Conservation (phyloP, 1,140 invertebrate genomes). For the Drosophila takahashii region DNA sequence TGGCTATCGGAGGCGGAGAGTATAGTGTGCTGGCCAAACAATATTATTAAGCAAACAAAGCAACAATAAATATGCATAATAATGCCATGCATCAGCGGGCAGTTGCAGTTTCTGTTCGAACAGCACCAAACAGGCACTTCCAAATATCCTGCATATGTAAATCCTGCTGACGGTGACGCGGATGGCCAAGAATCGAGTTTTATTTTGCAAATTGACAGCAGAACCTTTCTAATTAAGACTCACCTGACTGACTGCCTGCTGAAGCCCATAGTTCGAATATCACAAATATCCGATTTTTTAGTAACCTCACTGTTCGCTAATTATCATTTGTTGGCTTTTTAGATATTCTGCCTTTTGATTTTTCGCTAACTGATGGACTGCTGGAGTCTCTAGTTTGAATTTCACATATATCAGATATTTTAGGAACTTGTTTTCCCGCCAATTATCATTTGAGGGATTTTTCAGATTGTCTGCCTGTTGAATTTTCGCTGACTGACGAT, state of each 20-base stretch:
- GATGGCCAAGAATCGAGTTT: slow-evolving; percentile 33
- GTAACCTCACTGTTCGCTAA: too few species aligned
- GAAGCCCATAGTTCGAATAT: neutral
- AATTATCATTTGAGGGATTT: too few species aligned
- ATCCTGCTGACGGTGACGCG: slow-evolving; percentile 17
- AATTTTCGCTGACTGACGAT: too few species aligned
- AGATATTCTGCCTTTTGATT: too few species aligned
- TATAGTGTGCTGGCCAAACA: slow-evolving; percentile 21
- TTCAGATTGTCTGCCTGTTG: too few species aligned
- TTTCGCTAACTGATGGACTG: too few species aligned
- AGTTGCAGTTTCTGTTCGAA: slow-evolving; percentile 30
- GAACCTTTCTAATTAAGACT: slow-evolving; percentile 17
- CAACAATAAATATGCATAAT: slow-evolving; percentile 76
- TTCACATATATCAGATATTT: too few species aligned
- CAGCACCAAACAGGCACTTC: neutral
- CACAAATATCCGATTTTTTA: too few species aligned
- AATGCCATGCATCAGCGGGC: slow-evolving; percentile 70
- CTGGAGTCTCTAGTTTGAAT: too few species aligned
- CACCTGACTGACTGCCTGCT: neutral
- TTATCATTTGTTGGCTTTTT: too few species aligned
- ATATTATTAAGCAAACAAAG: slow-evolving; percentile 62
- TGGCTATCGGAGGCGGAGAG: neutral
- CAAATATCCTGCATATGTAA: slow-evolving; percentile 3
- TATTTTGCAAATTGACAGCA: slow-evolving; percentile 25
- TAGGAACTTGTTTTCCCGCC: too few species aligned